These are phyloP conservation scores for Graptemys geographica DNA, from an alignment of 2,797 vertebrate species.

Conservation along the genomic window DNA sequence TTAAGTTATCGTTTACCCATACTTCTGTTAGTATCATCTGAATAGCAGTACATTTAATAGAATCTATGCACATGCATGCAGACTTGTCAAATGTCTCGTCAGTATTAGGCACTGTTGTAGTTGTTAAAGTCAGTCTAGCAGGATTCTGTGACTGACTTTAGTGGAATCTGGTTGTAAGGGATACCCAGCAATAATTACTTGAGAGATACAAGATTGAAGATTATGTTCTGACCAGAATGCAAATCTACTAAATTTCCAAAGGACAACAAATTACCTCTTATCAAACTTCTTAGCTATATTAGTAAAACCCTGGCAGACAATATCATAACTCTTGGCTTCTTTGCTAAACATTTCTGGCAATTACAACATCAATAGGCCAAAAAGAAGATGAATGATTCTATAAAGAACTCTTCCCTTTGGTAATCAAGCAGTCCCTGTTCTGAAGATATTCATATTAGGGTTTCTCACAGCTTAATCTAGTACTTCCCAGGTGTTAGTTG, in stretches of 20 bases:
- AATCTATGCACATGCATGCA: not conserved
- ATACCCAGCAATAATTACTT: not conserved
- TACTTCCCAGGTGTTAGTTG: not conserved
- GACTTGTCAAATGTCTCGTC: not conserved
- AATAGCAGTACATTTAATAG: not conserved
- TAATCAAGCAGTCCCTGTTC: not conserved
- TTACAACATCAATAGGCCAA: slow-evolving; percentile 50
- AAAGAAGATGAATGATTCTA: slow-evolving; percentile 54
- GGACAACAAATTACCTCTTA: slow-evolving; percentile 31
- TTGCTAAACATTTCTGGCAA: slow-evolving; percentile 38
- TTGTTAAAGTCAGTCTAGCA: not conserved
- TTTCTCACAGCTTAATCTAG: not conserved
- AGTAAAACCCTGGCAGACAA: slow-evolving; percentile 26
- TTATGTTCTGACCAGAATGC: slow-evolving; percentile 21
- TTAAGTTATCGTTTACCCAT: not conserved
- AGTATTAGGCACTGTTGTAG: not conserved
- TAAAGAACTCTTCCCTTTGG: slow-evolving; percentile 40
- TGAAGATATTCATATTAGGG: not conserved
- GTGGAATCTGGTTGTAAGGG: not conserved
- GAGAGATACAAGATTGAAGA: slow-evolving; percentile 38
- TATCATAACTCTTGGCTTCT: slow-evolving; percentile 28
- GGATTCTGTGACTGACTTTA: not conserved
- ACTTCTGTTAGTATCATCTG: not conserved
- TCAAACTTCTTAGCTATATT: slow-evolving; percentile 13
- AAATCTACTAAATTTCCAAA: slow-evolving; percentile 25